Evolutionary conservation across 2,888 invertebrate species (phyloP), one percentile per base, ranked within the genome.

Genomic region (Ichneumon xanthorius): DNA sequence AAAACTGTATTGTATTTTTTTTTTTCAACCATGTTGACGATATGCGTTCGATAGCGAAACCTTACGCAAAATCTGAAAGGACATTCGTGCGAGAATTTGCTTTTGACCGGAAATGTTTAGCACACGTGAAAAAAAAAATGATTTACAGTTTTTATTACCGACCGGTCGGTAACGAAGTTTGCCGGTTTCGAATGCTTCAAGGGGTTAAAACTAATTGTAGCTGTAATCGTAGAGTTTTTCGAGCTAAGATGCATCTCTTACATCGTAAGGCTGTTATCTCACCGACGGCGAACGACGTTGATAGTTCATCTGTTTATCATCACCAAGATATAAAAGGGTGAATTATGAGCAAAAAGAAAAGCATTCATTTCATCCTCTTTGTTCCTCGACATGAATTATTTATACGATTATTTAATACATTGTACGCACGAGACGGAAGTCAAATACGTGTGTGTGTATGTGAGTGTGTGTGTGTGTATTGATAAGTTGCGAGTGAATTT

Each of bases 241-340:
- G 45, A 14, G 16, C 16, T 45, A 45, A 4, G 14, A 63, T 75
- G 82, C 86, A 86, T 87, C 86, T 86, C 68, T 86, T 71, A 78
- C 58, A 78, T 72, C 63, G 63, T 86, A 78, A 84, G 84, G 87
- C 87, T 87, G 82, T 84, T 86, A 86, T 71, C 58, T 84, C 58
- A 45, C 45, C 14, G 72, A 71, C 77, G 40, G 50, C 72, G 76
- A 67, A 48, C 37, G 63, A 68, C 45, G 16, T 45, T 45, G 45
- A 45, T 16, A 45, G 45, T 45, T 45, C 16, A 16, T 45, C 14
- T 16, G 2, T 3, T 40, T 40, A 45, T 14, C 5, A 45, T 45
- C 45, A 16, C 4, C 45, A 45, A 45, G 45, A 45, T 45, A 16
- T 40, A 16, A 16, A 45, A 45, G 4, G 45, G 16, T 16, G 45